phyloP scores from a whole-genome alignment of 2,888 invertebrate species.

The Eretmocerus hayati region DNA sequence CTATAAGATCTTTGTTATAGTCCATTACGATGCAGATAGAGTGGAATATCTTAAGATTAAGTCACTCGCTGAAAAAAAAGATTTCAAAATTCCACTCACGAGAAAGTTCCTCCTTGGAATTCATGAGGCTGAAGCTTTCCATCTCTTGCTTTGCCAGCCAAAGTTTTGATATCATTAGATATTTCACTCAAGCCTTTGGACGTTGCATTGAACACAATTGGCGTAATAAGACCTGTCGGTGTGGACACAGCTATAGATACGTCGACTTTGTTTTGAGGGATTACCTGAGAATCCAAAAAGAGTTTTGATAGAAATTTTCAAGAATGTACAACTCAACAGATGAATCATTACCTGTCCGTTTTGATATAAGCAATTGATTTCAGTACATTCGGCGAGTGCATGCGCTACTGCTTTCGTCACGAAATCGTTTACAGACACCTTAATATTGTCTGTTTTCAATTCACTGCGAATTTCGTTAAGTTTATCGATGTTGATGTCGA shows the following conservation, averaged over 20 bases:
- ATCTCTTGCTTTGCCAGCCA: conserved; percentile 54
- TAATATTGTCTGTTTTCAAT: conserved; percentile 49
- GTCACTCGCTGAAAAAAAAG: too few relatives aligned
- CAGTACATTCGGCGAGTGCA: conserved; percentile 51
- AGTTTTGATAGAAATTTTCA: background rate
- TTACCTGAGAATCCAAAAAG: conserved; percentile 30
- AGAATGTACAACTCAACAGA: background rate
- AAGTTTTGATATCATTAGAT: conserved; percentile 47
- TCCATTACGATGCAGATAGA: too few relatives aligned
- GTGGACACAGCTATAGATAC: conserved; percentile 61
- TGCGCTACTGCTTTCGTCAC: conserved; percentile 59
- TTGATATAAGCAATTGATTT: conserved; percentile 48
- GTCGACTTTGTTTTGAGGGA: conserved; percentile 49
- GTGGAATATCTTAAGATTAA: too few relatives aligned
- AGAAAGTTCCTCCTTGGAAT: conserved; percentile 56
- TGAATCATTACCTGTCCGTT: conserved; percentile 43
- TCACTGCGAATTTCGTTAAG: conserved; percentile 50
- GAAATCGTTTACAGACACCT: conserved; percentile 61
- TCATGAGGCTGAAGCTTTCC: conserved; percentile 62
- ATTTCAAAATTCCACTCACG: conserved; percentile 43
- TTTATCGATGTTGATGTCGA: conserved; percentile 51
- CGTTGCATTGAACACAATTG: conserved; percentile 55
- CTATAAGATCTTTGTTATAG: too few relatives aligned
- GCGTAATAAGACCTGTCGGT: conserved; percentile 59
- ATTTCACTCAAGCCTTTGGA: conserved; percentile 52